Evolutionary conservation across 30 jellyfish, hydroid and myxozoan genomes (phyloP).

Genomic region (Nemopilema nomurai): DNA sequence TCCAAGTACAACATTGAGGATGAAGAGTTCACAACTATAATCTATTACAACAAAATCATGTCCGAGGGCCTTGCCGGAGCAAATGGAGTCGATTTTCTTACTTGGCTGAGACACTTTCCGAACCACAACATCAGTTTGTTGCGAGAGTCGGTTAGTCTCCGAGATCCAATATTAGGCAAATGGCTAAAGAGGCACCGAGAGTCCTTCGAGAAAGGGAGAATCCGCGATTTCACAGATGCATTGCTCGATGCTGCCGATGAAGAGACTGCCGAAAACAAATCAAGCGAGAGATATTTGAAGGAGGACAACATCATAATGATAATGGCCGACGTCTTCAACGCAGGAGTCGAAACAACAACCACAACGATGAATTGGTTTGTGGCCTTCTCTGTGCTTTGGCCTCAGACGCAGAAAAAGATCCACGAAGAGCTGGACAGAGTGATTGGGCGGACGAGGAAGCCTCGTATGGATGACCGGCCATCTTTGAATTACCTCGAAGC

Average conservation of each 20-base stretch:
- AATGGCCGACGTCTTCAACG: constrained; percentile 72
- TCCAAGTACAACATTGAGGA: constrained; percentile 45
- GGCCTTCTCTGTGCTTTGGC: constrained; percentile 64
- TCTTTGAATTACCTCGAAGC: constrained; percentile 71
- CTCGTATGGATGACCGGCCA: constrained; percentile 53
- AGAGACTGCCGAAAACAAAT: constrained; percentile 41
- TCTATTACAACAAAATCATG: constrained; percentile 37
- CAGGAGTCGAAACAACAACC: constrained; percentile 76
- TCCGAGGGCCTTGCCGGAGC: constrained; percentile 64
- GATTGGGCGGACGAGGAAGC: constrained; percentile 56
- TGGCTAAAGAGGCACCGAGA: constrained; percentile 58
- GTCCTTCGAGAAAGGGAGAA: constrained; percentile 46
- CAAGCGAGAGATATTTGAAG: constrained; percentile 34
- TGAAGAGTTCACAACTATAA: constrained; percentile 46
- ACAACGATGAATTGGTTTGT: constrained; percentile 75
- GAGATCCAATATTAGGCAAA: constrained; percentile 70
- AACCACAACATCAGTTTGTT: constrained; percentile 40
- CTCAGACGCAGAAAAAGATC: constrained; percentile 55
- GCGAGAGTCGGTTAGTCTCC: constrained; percentile 47
- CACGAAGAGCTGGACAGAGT: constrained; percentile 61
- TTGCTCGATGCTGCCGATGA: constrained; percentile 62
- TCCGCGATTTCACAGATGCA: constrained; percentile 76
- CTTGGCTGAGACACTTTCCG: constrained; percentile 61
- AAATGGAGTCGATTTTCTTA: constrained; percentile 49
- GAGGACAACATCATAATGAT: constrained; percentile 56